phyloP scores from a whole-genome alignment of 2,797 vertebrate genomes.

The Discoglossus pictus region DNA sequence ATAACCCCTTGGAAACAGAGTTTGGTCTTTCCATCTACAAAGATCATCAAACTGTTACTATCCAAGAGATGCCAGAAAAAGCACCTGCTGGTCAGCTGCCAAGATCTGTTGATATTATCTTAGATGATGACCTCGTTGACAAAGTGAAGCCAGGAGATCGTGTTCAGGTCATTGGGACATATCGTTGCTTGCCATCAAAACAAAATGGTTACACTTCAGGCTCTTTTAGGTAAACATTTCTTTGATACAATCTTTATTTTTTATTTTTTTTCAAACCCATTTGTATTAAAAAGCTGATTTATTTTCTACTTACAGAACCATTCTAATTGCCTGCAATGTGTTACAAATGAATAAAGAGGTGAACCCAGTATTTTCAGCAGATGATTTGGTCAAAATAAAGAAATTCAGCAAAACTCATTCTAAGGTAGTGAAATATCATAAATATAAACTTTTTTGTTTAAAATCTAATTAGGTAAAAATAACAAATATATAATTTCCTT shows the following conservation, averaged over 20 bases:
- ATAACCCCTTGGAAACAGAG: conserved; percentile 95
- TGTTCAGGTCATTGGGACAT: conserved; percentile 90
- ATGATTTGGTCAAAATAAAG: conserved; percentile 92
- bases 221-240: conserved; percentile 83
- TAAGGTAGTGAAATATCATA: conserved; percentile 75
- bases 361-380: conserved; percentile 79
- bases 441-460: neutral
- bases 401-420: conserved; percentile 84
- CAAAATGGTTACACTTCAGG: conserved; percentile 93
- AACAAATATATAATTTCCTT: neutral
- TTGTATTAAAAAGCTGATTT: too few species aligned
- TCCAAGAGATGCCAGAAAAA: conserved; percentile 99
- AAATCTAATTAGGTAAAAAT: too few species aligned
- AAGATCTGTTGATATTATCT: conserved; percentile 90
- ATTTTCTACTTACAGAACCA: conserved; percentile 77
- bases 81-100: conserved; percentile 95
- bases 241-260: neutral
- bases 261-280: too few species aligned
- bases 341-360: conserved; percentile 92
- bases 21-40: conserved; percentile 92
- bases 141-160: conserved; percentile 89
- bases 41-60: conserved; percentile 94
- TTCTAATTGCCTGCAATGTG: conserved; percentile 91
- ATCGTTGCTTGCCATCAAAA: conserved; percentile 93
- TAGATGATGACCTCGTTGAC: conserved; percentile 96